Base-by-base conservation (phyloP, 2,797 vertebrate species). In the Selene dorsalis region DNA sequence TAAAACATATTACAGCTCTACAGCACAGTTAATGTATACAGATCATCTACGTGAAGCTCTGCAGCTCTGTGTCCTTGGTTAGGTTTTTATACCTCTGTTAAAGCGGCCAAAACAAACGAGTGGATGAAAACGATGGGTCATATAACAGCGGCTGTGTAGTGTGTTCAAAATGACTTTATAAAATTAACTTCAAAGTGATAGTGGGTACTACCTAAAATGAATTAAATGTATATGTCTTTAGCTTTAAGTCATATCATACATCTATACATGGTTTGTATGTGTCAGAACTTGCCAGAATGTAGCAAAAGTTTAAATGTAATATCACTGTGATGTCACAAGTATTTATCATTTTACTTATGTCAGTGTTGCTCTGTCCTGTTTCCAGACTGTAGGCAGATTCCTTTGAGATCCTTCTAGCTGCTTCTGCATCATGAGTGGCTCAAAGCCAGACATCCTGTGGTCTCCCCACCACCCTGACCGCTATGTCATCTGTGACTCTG, bases 401-500 rank as follows among this genome's bases (percentile, higher is more conserved):
- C 52, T 39, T 39, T 69, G 80, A 88, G 60, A 62, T 43, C 47
- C 65, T 38, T 69, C 26, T 26, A 71, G 71, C 74, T 64, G 55
- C 66, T 32, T 67, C 84, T 86, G 75, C 91, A 95, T 77, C 87
- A 99, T 99, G 97, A 99, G 97, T 39, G 96, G 97, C 84, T 98
- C 96, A 60, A 99, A 99, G 83, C 97, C 97, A 0, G 98, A 99
- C 84, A 99, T 99, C 90, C 89, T 99, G 66, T 99, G 98, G 98
- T 98, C 97, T 18, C 98, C 98, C 0, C 98, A 99, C 93, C 97
- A 98, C 0, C 96, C 96, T 2, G 96, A 99, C 93, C 95, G 96
- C 24, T 99, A 99, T 64, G 97, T 99, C 77, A 97, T 99, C 13
- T 99, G 97, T 2, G 98, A 99, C 87, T 99, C 97, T 0, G 98